Base-by-base conservation (phyloP, 2,888 invertebrate species). In the Tineola bisselliella region DNA sequence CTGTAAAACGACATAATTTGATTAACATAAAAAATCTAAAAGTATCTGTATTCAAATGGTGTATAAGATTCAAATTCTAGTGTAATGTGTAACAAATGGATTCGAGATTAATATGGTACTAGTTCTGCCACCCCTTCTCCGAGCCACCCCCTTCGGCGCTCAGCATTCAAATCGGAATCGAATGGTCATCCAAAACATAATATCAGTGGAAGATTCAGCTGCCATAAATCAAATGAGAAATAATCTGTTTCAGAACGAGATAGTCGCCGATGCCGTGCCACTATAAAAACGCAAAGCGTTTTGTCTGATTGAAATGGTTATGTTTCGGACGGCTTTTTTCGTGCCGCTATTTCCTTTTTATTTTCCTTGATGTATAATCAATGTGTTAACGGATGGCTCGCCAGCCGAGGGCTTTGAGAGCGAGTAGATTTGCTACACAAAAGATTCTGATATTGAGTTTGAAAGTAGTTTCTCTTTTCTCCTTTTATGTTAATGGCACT, bases 141-240 rank as follows among this genome's bases (percentile, higher is more conserved):
- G 78, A 77, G 72, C 84, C 84, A 83, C 86, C 84, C 84, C 79
- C 76, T 77, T 80, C 79, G 84, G 76, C 83, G 81, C 73, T 83
- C 84, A 78, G 87, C 87, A 87, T 87, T 87, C 87, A 87, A 87
- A 87, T 87, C 84, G 86, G 86, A 84, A 87, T 87, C 84, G 87
- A 87, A 87, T 86, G 86, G 87, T 86, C 87, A 87, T 87, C 87
- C 86, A 87, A 86, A 87, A 87, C 87, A 87, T 87, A 87, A 87
- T 87, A 87, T 84, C 87, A 79, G 81, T 82, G 81, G 86, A 83
- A 81, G 84, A 84, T 84, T 82, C 86, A 78, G 79, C 77, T 76
- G 76, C 78, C 84, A 87, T 88, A 88, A 88, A 88, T 88, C 88
- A 88, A 87, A 88, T 87, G 87, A 87, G 87, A 81, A 88, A 88